Percentiles rank a stretch among this genome's conserved stretches.
Conservation (phyloP, 2,888 invertebrate species). For the Galerucella calmariensis region DNA sequence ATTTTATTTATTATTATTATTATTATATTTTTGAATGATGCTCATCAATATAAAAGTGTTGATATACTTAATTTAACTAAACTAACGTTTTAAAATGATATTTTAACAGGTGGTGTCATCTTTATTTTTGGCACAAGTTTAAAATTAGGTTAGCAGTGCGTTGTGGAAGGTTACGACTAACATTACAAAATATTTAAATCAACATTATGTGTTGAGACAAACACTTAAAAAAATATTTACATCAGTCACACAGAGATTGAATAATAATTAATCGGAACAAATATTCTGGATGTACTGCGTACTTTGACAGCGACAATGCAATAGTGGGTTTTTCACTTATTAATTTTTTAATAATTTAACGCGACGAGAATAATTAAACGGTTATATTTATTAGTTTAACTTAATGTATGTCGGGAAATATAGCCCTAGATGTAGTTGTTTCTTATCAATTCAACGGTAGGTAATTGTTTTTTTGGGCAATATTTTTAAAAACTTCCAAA, state of each 20-base stretch:
- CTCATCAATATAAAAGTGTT: not conserved
- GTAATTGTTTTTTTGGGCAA: too few species aligned
- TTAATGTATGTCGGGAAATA: too few species aligned
- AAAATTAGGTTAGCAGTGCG: not conserved
- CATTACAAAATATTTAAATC: not conserved
- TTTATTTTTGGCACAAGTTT: not conserved
- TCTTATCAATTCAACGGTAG: too few species aligned
- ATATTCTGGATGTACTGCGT: not conserved
- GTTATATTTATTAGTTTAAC: too few species aligned
- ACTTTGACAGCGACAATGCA: too few species aligned
- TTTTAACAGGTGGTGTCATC: constrained; percentile 1
- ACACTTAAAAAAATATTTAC: not conserved
- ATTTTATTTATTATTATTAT: too few species aligned
- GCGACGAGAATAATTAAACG: too few species aligned
- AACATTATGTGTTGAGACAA: not conserved
- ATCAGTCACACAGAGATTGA: not conserved
- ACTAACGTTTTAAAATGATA: not conserved
- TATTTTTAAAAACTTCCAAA: too few species aligned
- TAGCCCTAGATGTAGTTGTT: too few species aligned
- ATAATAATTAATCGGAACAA: not conserved
- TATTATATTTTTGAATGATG: not conserved
- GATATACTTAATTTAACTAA: not conserved
- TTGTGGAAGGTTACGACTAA: not conserved
- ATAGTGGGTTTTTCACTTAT: too few species aligned
- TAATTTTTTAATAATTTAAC: too few species aligned